These are phyloP conservation scores for Dasysyrphus albostriatus DNA, from an alignment of 2,888 invertebrate species.

Conservation along the genomic window DNA sequence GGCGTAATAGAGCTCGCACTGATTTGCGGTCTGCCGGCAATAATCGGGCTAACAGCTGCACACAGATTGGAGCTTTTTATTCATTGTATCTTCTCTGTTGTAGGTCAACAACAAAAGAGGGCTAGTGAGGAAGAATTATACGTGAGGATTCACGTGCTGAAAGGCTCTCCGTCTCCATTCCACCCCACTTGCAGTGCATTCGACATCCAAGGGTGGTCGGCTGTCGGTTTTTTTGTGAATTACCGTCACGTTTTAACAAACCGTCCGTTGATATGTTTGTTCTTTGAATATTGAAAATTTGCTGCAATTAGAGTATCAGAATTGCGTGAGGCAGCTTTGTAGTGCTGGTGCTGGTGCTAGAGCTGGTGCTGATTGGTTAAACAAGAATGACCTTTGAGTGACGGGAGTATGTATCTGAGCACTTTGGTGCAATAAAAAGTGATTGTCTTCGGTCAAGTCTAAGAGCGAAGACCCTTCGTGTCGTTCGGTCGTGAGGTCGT, in stretches of 20 bases:
- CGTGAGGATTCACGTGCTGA: conserved; percentile 67
- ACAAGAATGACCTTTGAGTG: conserved; percentile 32
- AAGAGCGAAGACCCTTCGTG: conserved; percentile 56
- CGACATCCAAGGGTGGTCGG: conserved; percentile 9
- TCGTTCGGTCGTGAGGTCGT: background rate
- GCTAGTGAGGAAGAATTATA: conserved; percentile 20
- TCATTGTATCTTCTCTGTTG: background rate
- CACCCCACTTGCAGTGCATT: conserved; percentile 2
- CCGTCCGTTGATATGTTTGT: conserved; percentile 66
- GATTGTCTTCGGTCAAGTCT: conserved; percentile 66
- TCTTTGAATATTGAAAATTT: conserved; percentile 65
- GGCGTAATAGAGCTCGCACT: conserved; percentile 49
- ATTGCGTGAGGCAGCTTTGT: conserved; percentile 43
- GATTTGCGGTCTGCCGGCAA: conserved; percentile 63
- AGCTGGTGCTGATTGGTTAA: conserved; percentile 39
- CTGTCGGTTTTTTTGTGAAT: conserved; percentile 43
- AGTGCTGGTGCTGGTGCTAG: conserved; percentile 21
- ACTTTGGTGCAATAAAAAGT: conserved; percentile 69
- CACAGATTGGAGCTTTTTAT: conserved; percentile 46
- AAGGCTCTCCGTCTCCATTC: conserved; percentile 8
- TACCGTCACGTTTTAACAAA: conserved; percentile 62
- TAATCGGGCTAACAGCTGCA: conserved; percentile 60
- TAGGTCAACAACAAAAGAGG: conserved; percentile 28
- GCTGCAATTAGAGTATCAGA: conserved; percentile 39
- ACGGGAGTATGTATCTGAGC: conserved; percentile 33